Base-by-base conservation (phyloP, 2,888 invertebrate species). In the Drosophila subquinaria region DNA sequence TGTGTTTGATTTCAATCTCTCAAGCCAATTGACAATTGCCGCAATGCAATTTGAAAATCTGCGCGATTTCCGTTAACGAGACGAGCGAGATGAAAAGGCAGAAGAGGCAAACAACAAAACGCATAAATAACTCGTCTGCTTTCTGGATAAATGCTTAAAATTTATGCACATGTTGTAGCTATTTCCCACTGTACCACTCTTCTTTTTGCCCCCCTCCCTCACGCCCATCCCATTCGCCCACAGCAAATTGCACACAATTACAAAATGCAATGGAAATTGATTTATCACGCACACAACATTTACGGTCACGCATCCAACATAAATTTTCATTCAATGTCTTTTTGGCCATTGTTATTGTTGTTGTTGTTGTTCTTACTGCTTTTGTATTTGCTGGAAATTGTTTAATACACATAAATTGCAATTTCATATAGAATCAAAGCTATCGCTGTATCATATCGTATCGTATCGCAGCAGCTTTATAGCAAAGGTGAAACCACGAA, bases 211-310 rank as follows among this genome's bases (percentile, higher is more conserved):
- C 3, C 3, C 11, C 10, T 17, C 20, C 15, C n/a, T 10, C 40
- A 9, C 11, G n/a, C 27, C 17, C 9, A 1, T 13, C 43, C 36
- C 13, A 27, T 30, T 36, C 13, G 4, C 56, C 45, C 52, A 43
- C 65, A 53, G 56, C 75, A 77, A 82, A 82, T 80, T 81, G 81
- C 73, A 82, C 82, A 87, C 85, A 85, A 88, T 86, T 86, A 85
- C 85, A 79, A 79, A 86, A 85, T 86, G 86, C 83, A 86, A 84
- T 85, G 85, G 77, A 85, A 86, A 86, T 86, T 86, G 86, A 86
- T 86, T 86, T 86, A 86, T 86, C 88, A 88, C 86, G 74, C 85
- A 83, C 76, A 81, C 81, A 83, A 79, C 85, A 85, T 86, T 82
- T 86, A 81, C 83, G 86, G 86, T 86, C 86, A 86, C 77, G 88